phyloP scores from a whole-genome alignment of 2,888 invertebrate species.

The Diaperis boleti region DNA sequence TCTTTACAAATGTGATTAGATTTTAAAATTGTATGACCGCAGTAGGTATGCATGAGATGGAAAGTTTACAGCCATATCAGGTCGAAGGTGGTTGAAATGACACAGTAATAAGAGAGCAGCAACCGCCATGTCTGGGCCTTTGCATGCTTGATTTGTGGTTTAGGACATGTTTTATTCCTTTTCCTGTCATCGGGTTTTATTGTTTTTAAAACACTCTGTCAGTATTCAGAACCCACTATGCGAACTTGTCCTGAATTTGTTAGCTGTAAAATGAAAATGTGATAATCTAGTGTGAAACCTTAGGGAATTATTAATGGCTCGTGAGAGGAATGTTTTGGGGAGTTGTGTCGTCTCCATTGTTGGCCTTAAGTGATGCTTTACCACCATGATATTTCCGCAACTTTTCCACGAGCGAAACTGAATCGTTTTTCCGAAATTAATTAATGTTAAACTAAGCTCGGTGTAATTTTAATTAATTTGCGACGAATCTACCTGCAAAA shows the following conservation, averaged over 20 bases:
- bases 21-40: constrained; percentile 62
- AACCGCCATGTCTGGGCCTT: constrained; percentile 47
- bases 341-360: no score
- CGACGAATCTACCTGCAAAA: constrained; percentile 21
- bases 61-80: constrained; percentile 57
- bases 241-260: constrained; percentile 25
- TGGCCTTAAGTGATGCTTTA: no score
- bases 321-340: constrained; percentile 2
- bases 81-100: constrained; percentile 47
- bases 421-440: constrained; percentile 10
- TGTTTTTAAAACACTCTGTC: constrained; percentile 49
- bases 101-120: constrained; percentile 49
- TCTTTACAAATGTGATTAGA: constrained; percentile 64
- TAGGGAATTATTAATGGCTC: constrained; percentile 13
- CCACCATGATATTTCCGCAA: no score
- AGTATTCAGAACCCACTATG: constrained; percentile 43
- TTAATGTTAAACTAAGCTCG: constrained; percentile 10
- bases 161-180: constrained; percentile 46
- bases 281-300: constrained; percentile 21
- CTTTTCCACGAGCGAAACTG: neutral
- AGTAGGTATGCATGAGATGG: constrained; percentile 57
- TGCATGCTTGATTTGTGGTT: constrained; percentile 53
- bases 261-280: constrained; percentile 18
- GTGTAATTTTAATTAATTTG: constrained; percentile 30
- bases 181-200: constrained; percentile 48